Conservation (phyloP, 2,888 invertebrate species). For the Meghimatium bilineatum region DNA sequence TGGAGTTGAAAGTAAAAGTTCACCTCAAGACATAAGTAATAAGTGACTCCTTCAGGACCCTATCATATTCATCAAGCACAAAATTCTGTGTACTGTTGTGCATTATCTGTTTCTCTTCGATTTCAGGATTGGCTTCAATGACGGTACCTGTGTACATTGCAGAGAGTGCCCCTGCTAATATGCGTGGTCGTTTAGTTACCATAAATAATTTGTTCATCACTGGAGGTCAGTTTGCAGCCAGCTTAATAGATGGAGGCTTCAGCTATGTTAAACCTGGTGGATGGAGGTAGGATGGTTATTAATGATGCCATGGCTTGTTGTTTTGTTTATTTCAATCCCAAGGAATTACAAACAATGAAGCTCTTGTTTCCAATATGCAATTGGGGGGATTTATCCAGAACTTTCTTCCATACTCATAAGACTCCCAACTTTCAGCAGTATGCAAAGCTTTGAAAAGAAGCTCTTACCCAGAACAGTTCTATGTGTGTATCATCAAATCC, state of each 20-base stretch:
- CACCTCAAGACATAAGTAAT: no score
- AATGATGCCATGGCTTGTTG: not conserved
- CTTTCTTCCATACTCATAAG: no score
- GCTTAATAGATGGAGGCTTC: conserved; percentile 79
- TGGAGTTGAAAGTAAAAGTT: no score
- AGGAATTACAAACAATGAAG: no score
- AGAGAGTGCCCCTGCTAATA: conserved; percentile 79
- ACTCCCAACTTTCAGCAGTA: no score
- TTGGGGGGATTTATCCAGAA: no score
- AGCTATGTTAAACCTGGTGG: conserved; percentile 78
- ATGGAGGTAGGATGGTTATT: conserved; percentile 78
- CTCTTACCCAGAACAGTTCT: no score
- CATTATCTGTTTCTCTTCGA: not conserved
- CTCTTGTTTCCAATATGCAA: no score
- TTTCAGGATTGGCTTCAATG: conserved; percentile 79
- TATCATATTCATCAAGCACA: no score
- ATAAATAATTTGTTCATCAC: conserved; percentile 79
- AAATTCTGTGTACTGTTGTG: not conserved
- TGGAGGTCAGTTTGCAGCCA: conserved; percentile 80
- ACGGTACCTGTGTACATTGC: conserved; percentile 81
- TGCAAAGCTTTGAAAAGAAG: no score
- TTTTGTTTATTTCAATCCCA: no score
- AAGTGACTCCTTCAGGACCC: no score
- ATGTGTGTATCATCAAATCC: not conserved
- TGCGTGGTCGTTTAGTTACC: conserved; percentile 79